Conservation (phyloP, 2,888 invertebrate genomes). For the Lomographa bimaculata region DNA sequence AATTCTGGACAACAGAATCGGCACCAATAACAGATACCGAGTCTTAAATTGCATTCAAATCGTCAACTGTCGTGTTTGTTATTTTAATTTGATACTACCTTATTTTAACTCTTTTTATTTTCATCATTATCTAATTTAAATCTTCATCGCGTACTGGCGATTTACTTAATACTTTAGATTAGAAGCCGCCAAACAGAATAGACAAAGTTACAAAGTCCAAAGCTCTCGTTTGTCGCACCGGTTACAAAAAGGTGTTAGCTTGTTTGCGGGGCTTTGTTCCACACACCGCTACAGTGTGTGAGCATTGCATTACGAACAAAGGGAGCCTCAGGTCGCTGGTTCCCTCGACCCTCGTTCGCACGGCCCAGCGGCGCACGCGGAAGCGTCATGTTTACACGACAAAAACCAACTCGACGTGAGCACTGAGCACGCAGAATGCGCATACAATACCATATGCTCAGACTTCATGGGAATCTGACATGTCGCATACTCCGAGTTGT, state of each 20-base stretch:
- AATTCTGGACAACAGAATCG: too few relatives aligned
- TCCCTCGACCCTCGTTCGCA: conserved; percentile 76
- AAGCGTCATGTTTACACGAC: conserved; percentile 65
- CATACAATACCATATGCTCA: conserved; percentile 54
- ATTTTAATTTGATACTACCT: too few relatives aligned
- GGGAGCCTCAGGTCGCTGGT: conserved; percentile 64
- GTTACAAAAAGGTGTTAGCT: conserved; percentile 28
- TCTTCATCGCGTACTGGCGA: too few relatives aligned
- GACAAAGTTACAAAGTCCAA: conserved; percentile 1
- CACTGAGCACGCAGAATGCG: conserved; percentile 51
- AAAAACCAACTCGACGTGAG: conserved; percentile 57
- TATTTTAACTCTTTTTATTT: too few relatives aligned
- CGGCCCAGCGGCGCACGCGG: conserved; percentile 62
- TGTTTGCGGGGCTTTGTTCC: conserved; percentile 32
- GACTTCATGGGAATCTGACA: conserved; percentile 49
- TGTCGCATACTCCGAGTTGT: conserved; percentile 29
- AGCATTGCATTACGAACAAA: conserved; percentile 62
- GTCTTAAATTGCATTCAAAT: too few relatives aligned
- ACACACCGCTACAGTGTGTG: conserved; percentile 39
- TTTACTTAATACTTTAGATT: too few relatives aligned
- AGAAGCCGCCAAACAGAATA: too few relatives aligned
- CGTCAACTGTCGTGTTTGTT: too few relatives aligned
- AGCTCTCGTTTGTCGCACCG: conserved; percentile 8
- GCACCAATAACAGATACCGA: too few relatives aligned
- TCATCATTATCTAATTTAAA: too few relatives aligned